Evolutionary conservation across 2,888 invertebrate species (phyloP), one percentile per base, ranked within the genome.

Genomic region (Kryphioiulus occultus): DNA sequence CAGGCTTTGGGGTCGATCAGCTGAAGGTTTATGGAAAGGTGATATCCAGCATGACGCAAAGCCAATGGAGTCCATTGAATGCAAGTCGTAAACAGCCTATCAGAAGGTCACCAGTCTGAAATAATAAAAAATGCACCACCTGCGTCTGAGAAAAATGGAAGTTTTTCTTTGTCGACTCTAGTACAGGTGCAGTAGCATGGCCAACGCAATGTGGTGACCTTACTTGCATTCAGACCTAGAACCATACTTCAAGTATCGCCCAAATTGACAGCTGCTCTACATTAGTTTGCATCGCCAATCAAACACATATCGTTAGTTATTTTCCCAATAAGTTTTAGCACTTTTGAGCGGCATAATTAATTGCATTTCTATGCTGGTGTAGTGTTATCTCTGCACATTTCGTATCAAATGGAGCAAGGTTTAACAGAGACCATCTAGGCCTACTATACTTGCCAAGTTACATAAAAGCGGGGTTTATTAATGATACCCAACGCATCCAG

Each of bases 21-120:
- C 22, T 59, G 22, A 59, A 59, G n/a, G 22, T 59, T 59, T 59
- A 59, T 59, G 59, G 59, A 59, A 59, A 59, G 59, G 59, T 22
- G 22, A 9, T 59, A 59, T 59, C 22, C 22, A 59, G 22, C 22
- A 5, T 22, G 19, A 59, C 19, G 22, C 22, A n/a, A 59, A 59
- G 59, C 22, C 22, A 59, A 7, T 22, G 9, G 59, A 59, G 10
- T 59, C 7, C 19, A 9, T 59, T 59, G 59, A 9, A 59, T 59
- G 22, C 7, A 22, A 22, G 19, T 59, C 59, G 59, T 22, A 59
- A 59, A 59, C n/a, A 22, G 59, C 22, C 59, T 2, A 22, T 22
- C 59, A 59, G 59, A 59, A 59, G 59, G 59, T 59, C 59, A 59
- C 59, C 59, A 59, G 59, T 59, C 59, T 59, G 22, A 59, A 59